These are phyloP conservation scores for Neria commutata DNA, from an alignment of 2,888 invertebrate species.

Conservation along the genomic window DNA sequence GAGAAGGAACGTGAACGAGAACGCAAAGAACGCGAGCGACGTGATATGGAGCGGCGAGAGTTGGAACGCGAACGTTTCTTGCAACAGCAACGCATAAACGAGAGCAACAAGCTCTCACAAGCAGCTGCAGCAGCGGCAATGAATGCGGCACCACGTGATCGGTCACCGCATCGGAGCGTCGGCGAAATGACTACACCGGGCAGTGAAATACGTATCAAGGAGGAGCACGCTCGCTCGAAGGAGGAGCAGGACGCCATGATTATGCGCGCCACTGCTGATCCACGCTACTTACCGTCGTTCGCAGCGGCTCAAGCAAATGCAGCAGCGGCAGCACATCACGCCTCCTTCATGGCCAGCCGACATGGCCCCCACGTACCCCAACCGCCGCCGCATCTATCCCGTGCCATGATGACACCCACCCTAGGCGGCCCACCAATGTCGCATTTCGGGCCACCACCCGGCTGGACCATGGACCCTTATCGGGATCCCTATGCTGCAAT, in stretches of 20 bases:
- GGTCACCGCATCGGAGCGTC: conserved; percentile 80
- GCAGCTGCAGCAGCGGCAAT: conserved; percentile 51
- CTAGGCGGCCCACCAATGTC: conserved; percentile 64
- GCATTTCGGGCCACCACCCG: conserved; percentile 66
- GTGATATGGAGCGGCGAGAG: conserved; percentile 67
- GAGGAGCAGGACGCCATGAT: conserved; percentile 64
- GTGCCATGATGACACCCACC: conserved; percentile 65
- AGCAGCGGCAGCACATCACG: conserved; percentile 61
- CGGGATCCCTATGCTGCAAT: conserved; percentile 71
- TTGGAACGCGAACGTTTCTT: conserved; percentile 69
- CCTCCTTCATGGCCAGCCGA: conserved; percentile 61
- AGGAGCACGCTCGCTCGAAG: conserved; percentile 66
- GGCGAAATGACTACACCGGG: conserved; percentile 56
- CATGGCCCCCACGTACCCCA: conserved; percentile 65
- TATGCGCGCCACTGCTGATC: conserved; percentile 61
- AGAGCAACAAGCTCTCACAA: conserved; percentile 62
- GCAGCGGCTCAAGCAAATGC: conserved; percentile 60
- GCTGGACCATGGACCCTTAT: conserved; percentile 70
- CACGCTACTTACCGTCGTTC: conserved; percentile 64
- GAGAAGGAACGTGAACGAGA: conserved; percentile 67
- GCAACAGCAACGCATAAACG: conserved; percentile 66
- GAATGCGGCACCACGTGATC: conserved; percentile 63
- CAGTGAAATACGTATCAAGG: conserved; percentile 64
- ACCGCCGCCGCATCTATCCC: conserved; percentile 64
- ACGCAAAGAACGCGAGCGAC: conserved; percentile 66